Evolutionary conservation across 2,888 invertebrate genomes (phyloP), one percentile per base, ranked within the genome.

Genomic region (Stenodema calcarata): DNA sequence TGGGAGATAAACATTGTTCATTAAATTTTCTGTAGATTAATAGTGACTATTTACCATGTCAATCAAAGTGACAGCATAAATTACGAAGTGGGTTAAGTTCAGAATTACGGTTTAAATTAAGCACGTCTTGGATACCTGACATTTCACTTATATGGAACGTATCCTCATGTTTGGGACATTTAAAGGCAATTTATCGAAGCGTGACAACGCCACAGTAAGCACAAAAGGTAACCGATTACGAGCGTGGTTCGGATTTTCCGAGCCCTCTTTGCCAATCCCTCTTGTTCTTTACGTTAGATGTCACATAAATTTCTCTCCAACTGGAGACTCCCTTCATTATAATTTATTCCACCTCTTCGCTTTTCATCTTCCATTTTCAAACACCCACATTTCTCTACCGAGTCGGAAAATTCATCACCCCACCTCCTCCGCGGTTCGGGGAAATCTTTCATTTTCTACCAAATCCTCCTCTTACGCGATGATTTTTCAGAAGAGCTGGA

Each of bases 321-420:
- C 28, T 54, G 54, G 70, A n/a, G n/a, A 12, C 70, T 35, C 28
- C 70, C 28, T 28, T 28, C 28, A 28, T 70, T 12, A 35, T 30
- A 70, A 70, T 70, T 70, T 70, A 70, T 70, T 70, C 70, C 70
- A 70, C 70, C 14, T 70, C 70, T 70, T 28, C 70, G 70, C 70
- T 35, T 28, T 70, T 70, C 70, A 30, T 35, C 35, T 23, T 28
- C 70, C 16, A 70, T 70, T 70, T 70, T 70, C 70, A 28, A 30
- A 70, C 70, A 28, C 30, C 70, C 35, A 35, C 30, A 35, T 70
- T 70, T 70, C n/a, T n/a, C n/a, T 2, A 70, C 70, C 70, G 70
- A 70, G 70, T 70, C 35, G 70, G 70, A 70, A 70, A 70, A 70
- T 28, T 28, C 70, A 12, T 35, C n/a, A 0, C 70, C 70, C 28